Evolutionary conservation across 2,888 invertebrate genomes (phyloP).

Genomic region (Eulithis prunata): DNA sequence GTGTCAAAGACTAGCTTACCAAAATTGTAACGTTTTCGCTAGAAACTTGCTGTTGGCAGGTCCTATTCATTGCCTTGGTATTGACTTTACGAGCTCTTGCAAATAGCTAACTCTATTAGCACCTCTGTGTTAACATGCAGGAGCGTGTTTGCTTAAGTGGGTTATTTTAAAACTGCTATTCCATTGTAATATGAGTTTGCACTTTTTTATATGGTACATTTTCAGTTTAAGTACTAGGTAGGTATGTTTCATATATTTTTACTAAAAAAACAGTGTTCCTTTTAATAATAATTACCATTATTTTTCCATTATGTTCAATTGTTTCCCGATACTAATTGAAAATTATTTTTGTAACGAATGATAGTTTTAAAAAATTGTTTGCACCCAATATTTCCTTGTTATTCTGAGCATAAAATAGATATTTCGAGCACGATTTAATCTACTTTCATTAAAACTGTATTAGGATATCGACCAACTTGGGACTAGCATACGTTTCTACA

Average conservation of each 20-base stretch:
- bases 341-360: no score
- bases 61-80: constrained; percentile 18
- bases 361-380: no score
- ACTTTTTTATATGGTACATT: not conserved
- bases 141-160: constrained; percentile 15
- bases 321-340: no score
- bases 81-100: constrained; percentile 26
- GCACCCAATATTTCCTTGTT: not conserved
- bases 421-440: constrained; percentile 2
- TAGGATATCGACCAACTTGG: not conserved
- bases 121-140: constrained; percentile 30
- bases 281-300: no score
- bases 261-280: no score
- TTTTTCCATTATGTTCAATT: no score
- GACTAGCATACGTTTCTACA: not conserved
- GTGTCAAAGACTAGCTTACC: not conserved
- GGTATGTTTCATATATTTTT: not conserved
- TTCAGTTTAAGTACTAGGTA: no score
- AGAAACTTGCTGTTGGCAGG: not conserved
- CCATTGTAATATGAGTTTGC: no score
- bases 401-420: not conserved
- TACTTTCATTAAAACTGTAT: not conserved
- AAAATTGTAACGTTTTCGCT: not conserved
- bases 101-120: constrained; percentile 34
- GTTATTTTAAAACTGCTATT: not conserved